phyloP scores from a whole-genome alignment of 2,888 invertebrate genomes.

The Gortyna flavago region DNA sequence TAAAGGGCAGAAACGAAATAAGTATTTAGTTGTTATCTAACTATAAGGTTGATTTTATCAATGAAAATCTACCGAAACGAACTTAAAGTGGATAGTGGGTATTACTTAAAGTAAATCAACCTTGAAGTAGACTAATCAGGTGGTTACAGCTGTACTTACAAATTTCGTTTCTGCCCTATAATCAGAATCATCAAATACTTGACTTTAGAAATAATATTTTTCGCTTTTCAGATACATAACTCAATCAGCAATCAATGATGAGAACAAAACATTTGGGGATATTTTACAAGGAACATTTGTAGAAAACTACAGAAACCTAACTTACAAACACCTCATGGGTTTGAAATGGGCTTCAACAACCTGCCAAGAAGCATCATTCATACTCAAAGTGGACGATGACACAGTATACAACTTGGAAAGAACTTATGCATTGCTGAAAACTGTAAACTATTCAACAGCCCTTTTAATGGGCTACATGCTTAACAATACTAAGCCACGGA shows the following conservation, averaged over 20 bases:
- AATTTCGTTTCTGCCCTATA: no score
- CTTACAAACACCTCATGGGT: slow-evolving; percentile 95
- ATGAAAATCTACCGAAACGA: background rate
- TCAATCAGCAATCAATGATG: slow-evolving; percentile 91
- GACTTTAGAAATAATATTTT: background rate
- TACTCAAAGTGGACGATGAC: slow-evolving; percentile 61
- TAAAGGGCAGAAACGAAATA: background rate
- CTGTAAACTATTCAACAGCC: slow-evolving; percentile 65
- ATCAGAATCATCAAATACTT: background rate
- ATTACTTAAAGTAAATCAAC: background rate
- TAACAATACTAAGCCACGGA: slow-evolving; percentile 91
- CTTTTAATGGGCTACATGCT: slow-evolving; percentile 92
- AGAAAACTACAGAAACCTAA: slow-evolving; percentile 95
- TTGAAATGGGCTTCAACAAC: slow-evolving; percentile 92
- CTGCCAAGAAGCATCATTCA: slow-evolving; percentile 90
- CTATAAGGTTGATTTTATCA: background rate
- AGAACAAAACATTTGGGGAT: slow-evolving; percentile 92
- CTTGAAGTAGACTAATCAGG: background rate
- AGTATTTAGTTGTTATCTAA: background rate
- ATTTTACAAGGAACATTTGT: slow-evolving; percentile 94
- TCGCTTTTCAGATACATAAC: slow-evolving; percentile 78
- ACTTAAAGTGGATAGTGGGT: no score
- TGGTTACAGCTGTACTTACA: background rate
- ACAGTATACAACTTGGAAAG: slow-evolving; percentile 92
- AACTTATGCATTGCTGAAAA: slow-evolving; percentile 71